Conservation (phyloP, 2,888 invertebrate genomes). For the Epistrophe grossulariae region DNA sequence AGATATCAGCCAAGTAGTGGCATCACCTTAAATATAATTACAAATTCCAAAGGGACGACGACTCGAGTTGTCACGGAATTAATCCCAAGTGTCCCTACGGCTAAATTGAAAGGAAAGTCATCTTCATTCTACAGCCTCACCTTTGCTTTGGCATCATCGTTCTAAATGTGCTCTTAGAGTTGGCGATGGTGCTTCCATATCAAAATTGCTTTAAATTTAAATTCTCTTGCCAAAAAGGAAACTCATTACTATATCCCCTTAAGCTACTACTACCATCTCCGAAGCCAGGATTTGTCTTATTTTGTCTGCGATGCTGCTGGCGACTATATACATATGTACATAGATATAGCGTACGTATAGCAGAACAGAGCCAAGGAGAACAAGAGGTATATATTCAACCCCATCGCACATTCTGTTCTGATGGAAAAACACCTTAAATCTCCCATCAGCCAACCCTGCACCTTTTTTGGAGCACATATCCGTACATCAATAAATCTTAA, state of each 20-base stretch:
- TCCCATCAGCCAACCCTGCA: slow-evolving; percentile 4
- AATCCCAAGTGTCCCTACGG: slow-evolving; percentile 76
- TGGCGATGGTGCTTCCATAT: slow-evolving; percentile 51
- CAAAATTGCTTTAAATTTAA: slow-evolving; percentile 76
- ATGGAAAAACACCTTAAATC: slow-evolving; percentile 20
- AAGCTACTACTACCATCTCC: slow-evolving; percentile 60
- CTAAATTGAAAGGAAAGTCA: slow-evolving; percentile 75
- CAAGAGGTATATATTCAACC: slow-evolving; percentile 5
- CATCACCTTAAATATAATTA: slow-evolving; percentile 76
- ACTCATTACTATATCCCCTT: slow-evolving; percentile 75
- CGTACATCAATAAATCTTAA: slow-evolving; percentile 76
- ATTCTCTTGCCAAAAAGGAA: slow-evolving; percentile 75
- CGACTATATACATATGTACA: neutral
- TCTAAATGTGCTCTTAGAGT: neutral
- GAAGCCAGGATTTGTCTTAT: slow-evolving; percentile 44
- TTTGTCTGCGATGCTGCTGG: slow-evolving; percentile 42
- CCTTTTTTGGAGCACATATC: slow-evolving; percentile 25
- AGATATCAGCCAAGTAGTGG: slow-evolving; percentile 69
- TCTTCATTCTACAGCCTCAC: slow-evolving; percentile 60
- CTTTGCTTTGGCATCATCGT: neutral
- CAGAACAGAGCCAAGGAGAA: no score
- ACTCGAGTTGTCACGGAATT: slow-evolving; percentile 75
- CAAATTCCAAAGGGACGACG: slow-evolving; percentile 75
- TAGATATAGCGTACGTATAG: neutral
- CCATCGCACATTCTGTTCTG: neutral